Percentiles rank a stretch among this genome's conserved stretches.
phyloP scores from a whole-genome alignment of 2,797 vertebrate genomes.

The Octomys mimax region DNA sequence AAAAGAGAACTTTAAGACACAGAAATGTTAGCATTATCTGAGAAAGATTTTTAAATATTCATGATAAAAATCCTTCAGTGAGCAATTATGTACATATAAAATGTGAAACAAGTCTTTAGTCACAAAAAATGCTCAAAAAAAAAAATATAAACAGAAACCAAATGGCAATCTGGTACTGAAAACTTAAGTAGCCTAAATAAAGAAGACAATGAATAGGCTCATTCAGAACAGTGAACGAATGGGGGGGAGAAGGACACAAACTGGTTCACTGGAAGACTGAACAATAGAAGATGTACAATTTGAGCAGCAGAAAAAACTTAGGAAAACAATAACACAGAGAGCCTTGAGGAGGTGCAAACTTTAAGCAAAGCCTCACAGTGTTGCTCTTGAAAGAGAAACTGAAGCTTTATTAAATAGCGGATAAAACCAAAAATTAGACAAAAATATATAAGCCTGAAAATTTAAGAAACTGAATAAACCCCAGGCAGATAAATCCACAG shows the following conservation, averaged over 20 bases:
- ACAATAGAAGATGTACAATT: neutral
- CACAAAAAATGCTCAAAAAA: neutral
- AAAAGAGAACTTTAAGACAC: neutral
- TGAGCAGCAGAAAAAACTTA: neutral
- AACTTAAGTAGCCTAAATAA: neutral
- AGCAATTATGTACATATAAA: neutral
- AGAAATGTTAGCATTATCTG: neutral
- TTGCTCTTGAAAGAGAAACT: neutral
- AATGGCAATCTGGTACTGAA: neutral
- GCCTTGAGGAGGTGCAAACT: neutral
- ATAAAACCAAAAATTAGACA: neutral
- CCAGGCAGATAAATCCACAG: neutral
- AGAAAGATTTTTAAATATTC: neutral
- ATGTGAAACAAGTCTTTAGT: neutral
- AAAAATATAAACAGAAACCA: neutral
- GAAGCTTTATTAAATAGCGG: neutral
- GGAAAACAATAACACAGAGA: neutral
- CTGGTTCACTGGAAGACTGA: accelerated
- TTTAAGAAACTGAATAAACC: neutral
- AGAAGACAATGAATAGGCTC: neutral
- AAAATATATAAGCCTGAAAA: neutral
- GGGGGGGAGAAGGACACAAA: too few relatives aligned
- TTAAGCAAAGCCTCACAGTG: neutral
- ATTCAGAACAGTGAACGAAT: neutral
- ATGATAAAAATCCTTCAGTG: neutral